Evolutionary conservation across 2,888 invertebrate species (phyloP), one percentile per base, ranked within the genome.

Genomic region (Amaurobius ferox): DNA sequence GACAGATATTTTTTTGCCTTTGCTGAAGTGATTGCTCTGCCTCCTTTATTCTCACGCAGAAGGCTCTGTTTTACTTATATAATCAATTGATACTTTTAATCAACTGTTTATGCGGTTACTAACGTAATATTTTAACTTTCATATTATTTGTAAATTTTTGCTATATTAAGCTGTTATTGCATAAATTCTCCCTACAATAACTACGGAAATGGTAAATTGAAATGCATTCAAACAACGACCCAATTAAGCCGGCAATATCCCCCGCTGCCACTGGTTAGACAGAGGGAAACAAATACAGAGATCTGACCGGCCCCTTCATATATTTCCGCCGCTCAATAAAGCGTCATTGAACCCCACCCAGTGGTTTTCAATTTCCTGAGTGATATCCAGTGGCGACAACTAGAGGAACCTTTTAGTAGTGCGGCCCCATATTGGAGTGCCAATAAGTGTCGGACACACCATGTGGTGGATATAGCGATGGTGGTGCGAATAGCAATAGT

Each of bases 281-380:
- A 13, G 44, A 11, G 16, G 44, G n/a, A 44, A 11, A 44, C 16
- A 44, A 44, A 44, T 44, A 44, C 44, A 11, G 16, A 2, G 16
- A 2, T 11, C 44, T 16, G 44, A 11, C n/a, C 44, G 2, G 16
- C 16, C 16, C 16, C 16, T n/a, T n/a, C 9, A 16, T 44, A 6
- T 16, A 16, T 44, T 44, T n/a, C 44, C n/a, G n/a, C 44, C 2
- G 44, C 16, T 44, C 44, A n/a, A 44, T 44, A 44, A 44, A 11
- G 16, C 6, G 44, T 44, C 9, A 44, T 44, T 11, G 2, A 44
- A 44, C 44, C 16, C 44, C 44, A 44, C 44, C 44, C 44, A 44
- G 44, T 44, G 44, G 44, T 16, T 44, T 44, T 44, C 44, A 44
- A 44, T 44, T 44, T 44, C 44, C 44, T 44, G 44, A 44, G 44